Evolutionary conservation across 2,888 invertebrate genomes (phyloP), one percentile per base, ranked within the genome.

Genomic region (Lapara coniferarum): DNA sequence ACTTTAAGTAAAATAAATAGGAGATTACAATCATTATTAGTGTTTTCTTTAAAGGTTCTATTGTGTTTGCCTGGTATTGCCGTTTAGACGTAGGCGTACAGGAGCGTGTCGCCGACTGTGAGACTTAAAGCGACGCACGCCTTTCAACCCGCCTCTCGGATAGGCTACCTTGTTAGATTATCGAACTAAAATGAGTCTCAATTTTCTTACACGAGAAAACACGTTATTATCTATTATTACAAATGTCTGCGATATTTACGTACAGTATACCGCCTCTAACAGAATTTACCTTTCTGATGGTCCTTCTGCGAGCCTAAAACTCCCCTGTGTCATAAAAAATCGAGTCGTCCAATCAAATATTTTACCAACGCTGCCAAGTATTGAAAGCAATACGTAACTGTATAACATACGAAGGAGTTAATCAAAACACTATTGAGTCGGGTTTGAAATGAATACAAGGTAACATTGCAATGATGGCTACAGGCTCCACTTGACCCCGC

Each of bases 81-180:
- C 59, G 44, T 59, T 58, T 59, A 59, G 16, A 16, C 44, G 10
- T 16, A 59, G 10, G 58, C n/a, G 8, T 12, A 10, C 5, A 30
- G 66, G 52, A 30, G 66, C 53, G 51, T 51, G 51, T 13, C 52
- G 52, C 44, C 30, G 66, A 67, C 55, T 52, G 52, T 30, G 66
- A 70, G 66, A 78, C 78, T 77, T 77, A 77, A 81, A 75, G 75
- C 74, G 74, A 77, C 80, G 77, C 75, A 72, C 78, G 78, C 78
- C 83, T 85, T 85, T 85, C 83, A 81, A 74, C 73, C 68, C 74
- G 70, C 70, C 67, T 72, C 69, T 81, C 81, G 84, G 87, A 81
- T 85, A 77, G 79, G 79, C 72, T 78, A 73, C 76, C 78, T 73
- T 81, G 76, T 75, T 76, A 73, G 82, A 78, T 78, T 81, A 75